These are phyloP conservation scores for Mythimna vitellina DNA, from an alignment of 2,888 invertebrate genomes.

Conservation along the genomic window DNA sequence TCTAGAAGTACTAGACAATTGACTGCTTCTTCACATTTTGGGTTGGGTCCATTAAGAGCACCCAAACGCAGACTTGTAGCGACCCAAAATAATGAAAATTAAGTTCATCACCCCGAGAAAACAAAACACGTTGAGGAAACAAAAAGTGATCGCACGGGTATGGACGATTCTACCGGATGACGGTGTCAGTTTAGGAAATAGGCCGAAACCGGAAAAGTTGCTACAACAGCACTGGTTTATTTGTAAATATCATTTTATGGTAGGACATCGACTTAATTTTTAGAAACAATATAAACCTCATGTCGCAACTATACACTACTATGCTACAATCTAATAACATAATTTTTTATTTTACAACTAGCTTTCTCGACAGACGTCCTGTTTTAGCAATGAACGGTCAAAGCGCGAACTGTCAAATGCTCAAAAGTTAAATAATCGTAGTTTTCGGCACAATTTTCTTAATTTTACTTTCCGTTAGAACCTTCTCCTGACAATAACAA, in stretches of 20 bases:
- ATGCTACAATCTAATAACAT: no score
- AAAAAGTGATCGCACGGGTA: constrained; percentile 19
- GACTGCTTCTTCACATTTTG: no score
- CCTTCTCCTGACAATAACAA: no score
- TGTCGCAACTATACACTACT: no score
- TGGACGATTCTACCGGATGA: constrained; percentile 16
- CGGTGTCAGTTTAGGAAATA: constrained; percentile 11
- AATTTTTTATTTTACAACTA: no score
- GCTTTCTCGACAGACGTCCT: no score
- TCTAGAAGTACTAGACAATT: neutral
- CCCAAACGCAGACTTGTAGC: neutral
- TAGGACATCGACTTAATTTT: constrained; percentile 17
- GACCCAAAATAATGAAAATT: neutral
- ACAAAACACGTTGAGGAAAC: neutral
- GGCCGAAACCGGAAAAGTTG: constrained; percentile 13
- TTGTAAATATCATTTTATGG: constrained; percentile 24
- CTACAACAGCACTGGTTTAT: constrained; percentile 23
- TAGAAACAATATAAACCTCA: constrained; percentile 9
- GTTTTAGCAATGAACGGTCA: no score
- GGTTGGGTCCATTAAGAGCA: neutral
- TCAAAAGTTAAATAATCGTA: no score
- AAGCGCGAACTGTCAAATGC: no score
- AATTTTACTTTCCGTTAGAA: no score
- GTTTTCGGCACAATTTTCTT: no score
- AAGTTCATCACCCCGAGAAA: neutral